Evolutionary conservation across 2,888 invertebrate species (phyloP).

Genomic region (Smittia sp.): DNA sequence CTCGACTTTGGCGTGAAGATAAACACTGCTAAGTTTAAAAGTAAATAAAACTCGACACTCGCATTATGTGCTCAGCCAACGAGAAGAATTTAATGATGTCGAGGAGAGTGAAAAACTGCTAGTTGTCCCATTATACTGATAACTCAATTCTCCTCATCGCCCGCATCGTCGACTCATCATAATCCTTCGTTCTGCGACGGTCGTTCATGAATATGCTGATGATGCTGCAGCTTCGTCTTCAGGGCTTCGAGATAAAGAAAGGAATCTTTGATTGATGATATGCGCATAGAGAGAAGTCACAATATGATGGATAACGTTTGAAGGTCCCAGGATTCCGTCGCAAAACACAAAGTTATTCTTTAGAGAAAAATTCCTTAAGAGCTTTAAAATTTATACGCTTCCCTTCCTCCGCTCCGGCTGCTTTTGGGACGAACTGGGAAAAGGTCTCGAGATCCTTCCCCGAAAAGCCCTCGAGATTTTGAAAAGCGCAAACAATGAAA

Average conservation of each 20-base stretch:
- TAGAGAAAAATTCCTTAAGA: neutral
- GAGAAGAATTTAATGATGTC: slow-evolving; percentile 25
- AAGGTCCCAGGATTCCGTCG: neutral
- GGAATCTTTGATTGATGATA: slow-evolving; percentile 9
- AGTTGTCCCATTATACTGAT: neutral
- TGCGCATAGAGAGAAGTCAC: slow-evolving; percentile 9
- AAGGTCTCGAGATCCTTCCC: neutral
- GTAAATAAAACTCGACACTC: slow-evolving; percentile 12
- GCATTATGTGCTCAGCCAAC: neutral
- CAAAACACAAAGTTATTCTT: neutral
- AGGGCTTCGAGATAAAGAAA: neutral
- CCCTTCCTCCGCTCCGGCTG: neutral
- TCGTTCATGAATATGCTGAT: neutral
- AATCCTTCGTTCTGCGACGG: too few species aligned
- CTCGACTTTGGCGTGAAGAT: neutral
- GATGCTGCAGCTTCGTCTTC: neutral
- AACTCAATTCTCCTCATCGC: neutral
- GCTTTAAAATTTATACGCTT: neutral
- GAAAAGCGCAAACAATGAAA: slow-evolving; percentile 10
- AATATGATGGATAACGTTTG: slow-evolving; percentile 1
- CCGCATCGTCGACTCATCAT: neutral
- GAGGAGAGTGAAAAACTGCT: neutral
- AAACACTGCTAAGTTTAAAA: neutral
- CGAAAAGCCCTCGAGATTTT: neutral
- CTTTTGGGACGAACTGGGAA: neutral